Evolutionary conservation across 1,140 invertebrate species (phyloP).

Genomic region (Parasteatoda tepidariorum): DNA sequence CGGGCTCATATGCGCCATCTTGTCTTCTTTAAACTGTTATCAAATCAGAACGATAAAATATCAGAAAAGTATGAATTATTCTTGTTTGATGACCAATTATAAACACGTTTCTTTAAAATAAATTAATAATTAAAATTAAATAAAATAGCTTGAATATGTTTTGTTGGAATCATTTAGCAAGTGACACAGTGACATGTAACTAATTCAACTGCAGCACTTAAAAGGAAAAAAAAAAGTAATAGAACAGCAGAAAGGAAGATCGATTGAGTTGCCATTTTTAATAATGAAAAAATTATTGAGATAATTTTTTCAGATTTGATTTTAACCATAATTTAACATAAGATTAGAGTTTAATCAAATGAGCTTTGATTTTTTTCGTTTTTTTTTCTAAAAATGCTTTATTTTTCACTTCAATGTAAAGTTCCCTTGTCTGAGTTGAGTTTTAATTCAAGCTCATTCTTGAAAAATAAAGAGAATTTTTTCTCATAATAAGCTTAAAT

Average conservation of each 20-base stretch:
- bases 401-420: no score
- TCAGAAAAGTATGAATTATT: slow-evolving; percentile 2
- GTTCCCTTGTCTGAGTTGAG: no score
- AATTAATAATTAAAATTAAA: slow-evolving; percentile 22
- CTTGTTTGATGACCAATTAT: slow-evolving; percentile 22
- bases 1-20: slow-evolving; percentile 61
- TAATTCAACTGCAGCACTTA: slow-evolving; percentile 39
- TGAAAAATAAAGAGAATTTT: no score
- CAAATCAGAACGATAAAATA: background rate
- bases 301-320: background rate
- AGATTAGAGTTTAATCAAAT: no score
- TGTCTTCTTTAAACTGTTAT: slow-evolving; percentile 36
- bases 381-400: no score
- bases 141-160: slow-evolving; percentile 57
- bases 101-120: slow-evolving; percentile 8
- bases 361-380: no score
- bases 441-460: no score
- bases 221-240: background rate
- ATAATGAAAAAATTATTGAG: background rate
- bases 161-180: slow-evolving; percentile 61
- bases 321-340: no score
- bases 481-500: no score
- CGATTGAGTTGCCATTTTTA: slow-evolving; percentile 5
- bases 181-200: slow-evolving; percentile 51
- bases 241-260: background rate